Evolutionary conservation across 2,888 invertebrate genomes (phyloP).

Genomic region (Caprella mutica): DNA sequence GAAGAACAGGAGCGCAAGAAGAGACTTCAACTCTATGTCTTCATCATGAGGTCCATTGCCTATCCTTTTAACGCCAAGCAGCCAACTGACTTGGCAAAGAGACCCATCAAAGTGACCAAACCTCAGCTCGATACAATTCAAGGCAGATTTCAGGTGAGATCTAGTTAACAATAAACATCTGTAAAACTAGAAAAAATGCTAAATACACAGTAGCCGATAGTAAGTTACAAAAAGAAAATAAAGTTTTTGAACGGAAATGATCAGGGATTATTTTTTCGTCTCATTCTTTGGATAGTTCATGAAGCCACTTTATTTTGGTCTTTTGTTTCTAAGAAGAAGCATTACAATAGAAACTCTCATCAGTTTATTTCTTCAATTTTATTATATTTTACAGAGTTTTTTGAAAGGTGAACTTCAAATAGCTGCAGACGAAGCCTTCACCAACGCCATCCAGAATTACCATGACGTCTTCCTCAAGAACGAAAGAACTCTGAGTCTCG

Average conservation of each 20-base stretch:
- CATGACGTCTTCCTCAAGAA: conserved; percentile 93
- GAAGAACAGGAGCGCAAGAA: conserved; percentile 93
- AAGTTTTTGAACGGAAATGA: too few relatives aligned
- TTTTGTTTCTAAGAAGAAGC: too few relatives aligned
- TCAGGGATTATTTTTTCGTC: background rate
- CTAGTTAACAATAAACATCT: too few relatives aligned
- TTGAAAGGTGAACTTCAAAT: conserved; percentile 98
- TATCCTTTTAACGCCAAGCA: conserved; percentile 99
- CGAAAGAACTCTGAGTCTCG: conserved; percentile 91
- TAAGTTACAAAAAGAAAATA: too few relatives aligned
- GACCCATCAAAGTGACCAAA: conserved; percentile 90
- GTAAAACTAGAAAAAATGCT: too few relatives aligned
- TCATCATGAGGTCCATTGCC: conserved; percentile 92
- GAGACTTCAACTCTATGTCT: conserved; percentile 91
- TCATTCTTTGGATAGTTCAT: background rate
- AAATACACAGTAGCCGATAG: too few relatives aligned
- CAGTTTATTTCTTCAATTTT: too few relatives aligned
- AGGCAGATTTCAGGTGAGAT: conserved; percentile 76
- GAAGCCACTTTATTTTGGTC: too few relatives aligned
- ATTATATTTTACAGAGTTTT: conserved; percentile 62
- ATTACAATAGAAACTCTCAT: too few relatives aligned
- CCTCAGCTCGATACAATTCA: conserved; percentile 89
- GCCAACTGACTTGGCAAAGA: conserved; percentile 91
- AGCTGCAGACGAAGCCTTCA: conserved; percentile 94
- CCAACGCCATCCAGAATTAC: conserved; percentile 94